Conservation (phyloP, 2,113 vertebrate genomes). For the Ciconia stormi region DNA sequence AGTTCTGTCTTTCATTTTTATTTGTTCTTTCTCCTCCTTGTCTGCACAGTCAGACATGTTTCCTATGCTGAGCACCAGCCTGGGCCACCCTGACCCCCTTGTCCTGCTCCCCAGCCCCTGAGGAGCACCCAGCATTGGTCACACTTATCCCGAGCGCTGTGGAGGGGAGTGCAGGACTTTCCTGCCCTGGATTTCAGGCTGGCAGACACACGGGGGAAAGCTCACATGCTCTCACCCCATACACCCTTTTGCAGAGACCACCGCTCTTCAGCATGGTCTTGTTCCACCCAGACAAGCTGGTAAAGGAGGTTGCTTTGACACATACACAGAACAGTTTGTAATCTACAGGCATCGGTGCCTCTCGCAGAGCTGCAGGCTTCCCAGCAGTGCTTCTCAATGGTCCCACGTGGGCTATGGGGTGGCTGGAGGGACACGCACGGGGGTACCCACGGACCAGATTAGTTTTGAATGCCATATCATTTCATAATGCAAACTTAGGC, state of each 20-base stretch:
- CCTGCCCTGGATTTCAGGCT: not conserved
- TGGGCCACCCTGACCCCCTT: not conserved
- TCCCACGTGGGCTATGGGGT: not conserved
- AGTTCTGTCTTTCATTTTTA: not conserved
- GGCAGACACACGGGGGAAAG: not conserved
- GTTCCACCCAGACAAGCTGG: not conserved
- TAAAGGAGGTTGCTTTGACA: not conserved
- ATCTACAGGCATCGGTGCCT: not conserved
- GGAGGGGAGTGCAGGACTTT: not conserved
- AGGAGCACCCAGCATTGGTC: not conserved
- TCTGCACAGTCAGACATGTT: not conserved
- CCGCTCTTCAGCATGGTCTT: rapidly evolving
- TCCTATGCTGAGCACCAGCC: rapidly evolving
- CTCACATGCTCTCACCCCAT: not conserved
- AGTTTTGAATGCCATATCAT: not conserved
- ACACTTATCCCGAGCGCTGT: rapidly evolving
- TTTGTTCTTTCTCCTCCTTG: not conserved
- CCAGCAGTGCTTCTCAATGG: rapidly evolving
- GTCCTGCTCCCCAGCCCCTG: not conserved
- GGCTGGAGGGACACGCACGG: not conserved
- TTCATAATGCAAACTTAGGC: not conserved
- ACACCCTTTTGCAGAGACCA: not conserved
- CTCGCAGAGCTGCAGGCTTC: not conserved
- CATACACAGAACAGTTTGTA: not conserved
- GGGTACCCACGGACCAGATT: not conserved